Evolutionary conservation across 1,140 invertebrate genomes (phyloP).

Genomic region (Drosophila nikananu): DNA sequence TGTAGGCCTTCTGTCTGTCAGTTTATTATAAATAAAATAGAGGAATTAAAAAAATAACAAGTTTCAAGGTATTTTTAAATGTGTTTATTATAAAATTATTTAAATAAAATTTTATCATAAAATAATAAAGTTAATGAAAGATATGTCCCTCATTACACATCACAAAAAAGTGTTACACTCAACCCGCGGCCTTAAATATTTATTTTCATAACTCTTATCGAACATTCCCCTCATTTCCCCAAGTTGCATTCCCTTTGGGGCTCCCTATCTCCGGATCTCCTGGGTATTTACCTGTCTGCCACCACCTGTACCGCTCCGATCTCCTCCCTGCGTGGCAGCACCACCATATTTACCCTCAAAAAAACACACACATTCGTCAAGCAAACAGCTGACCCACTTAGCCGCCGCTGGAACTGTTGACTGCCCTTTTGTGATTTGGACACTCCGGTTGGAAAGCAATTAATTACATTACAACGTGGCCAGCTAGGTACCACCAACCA

Average conservation of each 20-base stretch:
- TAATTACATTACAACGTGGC: slow-evolving; percentile 75
- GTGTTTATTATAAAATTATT: not conserved
- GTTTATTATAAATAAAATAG: not conserved
- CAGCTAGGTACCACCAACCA: slow-evolving; percentile 17
- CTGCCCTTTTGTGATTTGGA: slow-evolving; percentile 48
- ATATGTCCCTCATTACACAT: not conserved
- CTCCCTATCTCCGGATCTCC: slow-evolving; percentile 17
- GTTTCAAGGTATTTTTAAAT: not conserved
- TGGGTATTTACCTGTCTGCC: slow-evolving; percentile 24
- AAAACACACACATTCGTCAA: slow-evolving; percentile 34
- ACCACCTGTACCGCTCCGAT: slow-evolving; percentile 16
- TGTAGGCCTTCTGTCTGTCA: too few species aligned
- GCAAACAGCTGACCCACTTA: slow-evolving; percentile 67
- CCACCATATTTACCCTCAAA: slow-evolving; percentile 13
- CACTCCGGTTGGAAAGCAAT: slow-evolving; percentile 68
- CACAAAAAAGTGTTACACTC: not conserved
- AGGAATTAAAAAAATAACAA: too few species aligned
- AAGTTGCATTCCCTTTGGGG: slow-evolving; percentile 39
- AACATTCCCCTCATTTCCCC: slow-evolving; percentile 16
- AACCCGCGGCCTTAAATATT: slow-evolving; percentile 9
- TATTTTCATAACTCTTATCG: slow-evolving; percentile 47
- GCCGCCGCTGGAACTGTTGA: slow-evolving; percentile 44
- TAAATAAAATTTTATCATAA: not conserved
- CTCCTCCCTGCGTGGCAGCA: slow-evolving; percentile 1
- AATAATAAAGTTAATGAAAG: not conserved